Percentiles rank a stretch among this genome's conserved stretches.
Conservation (phyloP, 2,888 invertebrate species). For the Leptinotarsa peninsularis region DNA sequence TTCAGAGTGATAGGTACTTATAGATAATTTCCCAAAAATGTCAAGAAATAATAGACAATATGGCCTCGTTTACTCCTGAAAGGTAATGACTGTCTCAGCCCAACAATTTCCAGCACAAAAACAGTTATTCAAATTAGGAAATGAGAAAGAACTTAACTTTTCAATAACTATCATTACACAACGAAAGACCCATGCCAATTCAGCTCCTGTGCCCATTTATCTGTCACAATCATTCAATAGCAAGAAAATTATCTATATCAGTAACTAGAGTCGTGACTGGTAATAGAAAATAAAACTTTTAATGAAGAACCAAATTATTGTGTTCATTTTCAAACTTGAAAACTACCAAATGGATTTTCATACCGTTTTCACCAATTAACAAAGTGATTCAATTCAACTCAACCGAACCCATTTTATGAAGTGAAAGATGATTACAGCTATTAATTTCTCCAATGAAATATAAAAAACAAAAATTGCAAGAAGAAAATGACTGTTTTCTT, state of each 20-base stretch:
- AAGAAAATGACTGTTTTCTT: too few species aligned
- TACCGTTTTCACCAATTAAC: too few species aligned
- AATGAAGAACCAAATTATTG: too few species aligned
- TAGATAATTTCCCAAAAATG: slow-evolving; percentile 2
- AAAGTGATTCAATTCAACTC: too few species aligned
- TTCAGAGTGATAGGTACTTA: slow-evolving; percentile 1
- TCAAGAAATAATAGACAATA: neutral
- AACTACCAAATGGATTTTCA: too few species aligned
- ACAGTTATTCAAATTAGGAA: neutral
- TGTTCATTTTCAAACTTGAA: too few species aligned
- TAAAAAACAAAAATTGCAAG: too few species aligned
- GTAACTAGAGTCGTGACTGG: neutral
- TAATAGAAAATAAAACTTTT: neutral
- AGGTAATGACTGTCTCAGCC: neutral
- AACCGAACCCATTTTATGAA: too few species aligned
- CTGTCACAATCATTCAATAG: neutral
- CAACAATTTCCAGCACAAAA: neutral
- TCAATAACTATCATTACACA: neutral
- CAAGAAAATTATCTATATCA: neutral
- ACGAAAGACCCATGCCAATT: neutral
- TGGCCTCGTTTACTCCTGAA: neutral
- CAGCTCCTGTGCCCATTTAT: neutral
- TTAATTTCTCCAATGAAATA: too few species aligned
- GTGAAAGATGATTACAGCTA: too few species aligned
- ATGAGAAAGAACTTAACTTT: neutral